Base-by-base conservation (phyloP, 2,113 vertebrate genomes). In the Theristicus caerulescens region DNA sequence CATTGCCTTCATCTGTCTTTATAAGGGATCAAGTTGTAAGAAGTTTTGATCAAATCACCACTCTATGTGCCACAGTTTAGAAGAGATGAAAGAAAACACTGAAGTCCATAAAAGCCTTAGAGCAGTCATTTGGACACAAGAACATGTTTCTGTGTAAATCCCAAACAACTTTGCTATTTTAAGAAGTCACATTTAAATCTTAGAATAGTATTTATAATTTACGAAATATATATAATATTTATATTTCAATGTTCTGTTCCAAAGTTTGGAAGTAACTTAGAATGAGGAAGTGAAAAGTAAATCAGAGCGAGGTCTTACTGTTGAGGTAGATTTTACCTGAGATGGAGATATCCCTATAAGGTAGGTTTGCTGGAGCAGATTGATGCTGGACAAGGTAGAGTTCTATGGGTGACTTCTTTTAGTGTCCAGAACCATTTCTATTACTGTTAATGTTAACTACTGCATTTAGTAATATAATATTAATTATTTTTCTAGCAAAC, bases 11-110 rank as follows among this genome's bases (percentile, higher is more conserved):
- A 51, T 78, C 62, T 79, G 31, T 94, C 51, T 88, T 83, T 71
- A 38, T 80, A 69, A 61, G n/a, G 9, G 25, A 80, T 31, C 13
- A 83, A 26, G 29, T 42, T 66, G 36, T 73, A 83, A 74, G 49
- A 72, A 38, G 8, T 83, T 85, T 90, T 95, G 66, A 93, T 95
- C 51, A 88, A 81, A 91, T 92, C 76, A 73, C 11, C n/a, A 18
- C 40, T 67, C 36, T 38, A 34, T 2, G 7, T 84, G 42, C 26
- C 55, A 51, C 42, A 85, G 55, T 89, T 83, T 58, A 82, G 62
- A 80, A 52, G 55, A 64, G 32, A 73, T 62, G 54, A 82, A 88
- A 88, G 55, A 58, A 82, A 93, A 71, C 38, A 51, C 22, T 70
- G 19, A 73, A 76, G 74, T 88, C 76, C 46, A 22, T 88, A 55